phyloP scores from a whole-genome alignment of 2,797 vertebrate species.

The Aeoliscus strigatus region DNA sequence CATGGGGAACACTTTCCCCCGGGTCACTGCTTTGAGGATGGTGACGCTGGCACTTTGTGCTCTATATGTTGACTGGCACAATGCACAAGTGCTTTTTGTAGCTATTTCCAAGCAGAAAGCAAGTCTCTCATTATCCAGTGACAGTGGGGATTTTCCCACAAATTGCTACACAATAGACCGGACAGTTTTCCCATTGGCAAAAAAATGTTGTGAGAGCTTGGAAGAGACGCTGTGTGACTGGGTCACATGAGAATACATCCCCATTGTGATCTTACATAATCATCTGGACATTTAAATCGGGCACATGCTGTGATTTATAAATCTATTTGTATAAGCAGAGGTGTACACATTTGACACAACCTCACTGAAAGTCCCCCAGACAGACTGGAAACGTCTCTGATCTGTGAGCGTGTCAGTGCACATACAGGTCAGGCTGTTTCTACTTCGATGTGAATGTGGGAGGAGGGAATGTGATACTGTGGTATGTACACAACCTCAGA shows the following conservation, averaged over 20 bases:
- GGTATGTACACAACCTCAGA: slow-evolving; percentile 26
- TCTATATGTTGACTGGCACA: slow-evolving; percentile 27
- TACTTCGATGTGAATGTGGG: slow-evolving; percentile 12
- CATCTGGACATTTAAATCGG: slow-evolving; percentile 20
- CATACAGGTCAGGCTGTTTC: slow-evolving; percentile 28
- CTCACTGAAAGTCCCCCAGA: slow-evolving; percentile 6
- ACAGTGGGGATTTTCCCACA: slow-evolving; percentile 58
- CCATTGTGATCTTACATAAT: slow-evolving; percentile 32
- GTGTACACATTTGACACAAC: too few species aligned
- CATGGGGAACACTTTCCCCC: slow-evolving; percentile 12
- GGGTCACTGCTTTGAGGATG: slow-evolving; percentile 28
- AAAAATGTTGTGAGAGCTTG: slow-evolving; percentile 37
- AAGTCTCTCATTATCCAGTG: slow-evolving; percentile 60
- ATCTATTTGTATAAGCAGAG: too few species aligned
- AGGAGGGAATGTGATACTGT: slow-evolving; percentile 28
- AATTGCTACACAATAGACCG: slow-evolving; percentile 44
- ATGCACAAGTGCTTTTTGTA: slow-evolving; percentile 31
- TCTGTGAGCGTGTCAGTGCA: too few species aligned
- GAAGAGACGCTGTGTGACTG: slow-evolving; percentile 10
- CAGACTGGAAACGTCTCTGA: slow-evolving; percentile 7
- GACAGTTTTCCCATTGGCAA: slow-evolving; percentile 12
- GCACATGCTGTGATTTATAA: slow-evolving; percentile 8
- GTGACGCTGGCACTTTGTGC: slow-evolving; percentile 39
- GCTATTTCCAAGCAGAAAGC: slow-evolving; percentile 51
- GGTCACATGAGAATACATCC: slow-evolving; percentile 24